These are phyloP conservation scores for Seira sanloemensis DNA, from an alignment of 2,888 invertebrate species.

Conservation along the genomic window DNA sequence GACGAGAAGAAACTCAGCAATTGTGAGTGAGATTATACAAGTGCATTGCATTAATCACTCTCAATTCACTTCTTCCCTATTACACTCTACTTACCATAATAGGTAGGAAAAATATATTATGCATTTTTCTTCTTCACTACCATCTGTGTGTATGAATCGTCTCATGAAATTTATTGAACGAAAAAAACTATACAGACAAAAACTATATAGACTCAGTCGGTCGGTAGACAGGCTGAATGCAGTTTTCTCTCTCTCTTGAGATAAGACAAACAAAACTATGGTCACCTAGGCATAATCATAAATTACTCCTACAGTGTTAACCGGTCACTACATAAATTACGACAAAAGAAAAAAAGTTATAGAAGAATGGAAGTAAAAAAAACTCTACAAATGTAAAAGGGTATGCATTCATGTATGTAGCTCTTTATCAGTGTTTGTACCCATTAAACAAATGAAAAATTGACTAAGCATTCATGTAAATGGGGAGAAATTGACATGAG, in stretches of 20 bases:
- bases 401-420: constrained; percentile 41
- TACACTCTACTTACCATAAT: constrained; percentile 4
- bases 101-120: constrained; percentile 12
- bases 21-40: constrained; percentile 3
- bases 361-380: no score
- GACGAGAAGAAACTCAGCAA: not conserved
- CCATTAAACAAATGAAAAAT: no score
- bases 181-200: constrained; percentile 6
- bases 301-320: constrained; percentile 50
- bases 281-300: constrained; percentile 45
- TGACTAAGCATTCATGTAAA: no score
- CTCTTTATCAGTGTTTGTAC: not conserved
- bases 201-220: not conserved
- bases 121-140: no score
- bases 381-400: no score
- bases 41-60: constrained; percentile 12
- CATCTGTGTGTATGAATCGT: no score
- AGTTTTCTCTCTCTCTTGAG: not conserved
- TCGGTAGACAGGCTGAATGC: not conserved
- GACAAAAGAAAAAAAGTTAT: no score
- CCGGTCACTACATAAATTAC: constrained; percentile 56
- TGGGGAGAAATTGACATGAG: no score
- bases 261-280: constrained; percentile 25
- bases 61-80: not conserved
- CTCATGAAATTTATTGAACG: constrained; percentile 16